A percentile compares a stretch with the other conserved stretches of the same genome.
Evolutionary conservation across 2,888 invertebrate species (phyloP).

Genomic region (Lymantria monacha): DNA sequence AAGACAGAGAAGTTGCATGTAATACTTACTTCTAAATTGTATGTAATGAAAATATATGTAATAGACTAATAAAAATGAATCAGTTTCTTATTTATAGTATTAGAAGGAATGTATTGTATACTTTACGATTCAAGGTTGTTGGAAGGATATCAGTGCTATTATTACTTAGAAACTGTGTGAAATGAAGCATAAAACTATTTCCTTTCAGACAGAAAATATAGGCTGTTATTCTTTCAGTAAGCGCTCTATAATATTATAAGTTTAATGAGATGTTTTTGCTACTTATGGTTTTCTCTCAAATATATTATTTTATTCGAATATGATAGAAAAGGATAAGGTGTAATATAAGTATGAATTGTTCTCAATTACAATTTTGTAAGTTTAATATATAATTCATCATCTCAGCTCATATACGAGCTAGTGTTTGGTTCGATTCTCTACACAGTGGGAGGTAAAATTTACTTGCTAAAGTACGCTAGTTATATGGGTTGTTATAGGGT

Average conservation of each 20-base stretch:
- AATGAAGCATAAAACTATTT: slow-evolving; percentile 70
- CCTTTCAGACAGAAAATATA: slow-evolving; percentile 48
- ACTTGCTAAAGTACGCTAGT: too few species aligned
- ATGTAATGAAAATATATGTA: too few species aligned
- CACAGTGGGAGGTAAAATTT: too few species aligned
- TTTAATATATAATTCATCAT: too few species aligned
- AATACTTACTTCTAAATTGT: too few species aligned
- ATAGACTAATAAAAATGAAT: too few species aligned
- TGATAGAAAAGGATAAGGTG: slow-evolving; percentile 12
- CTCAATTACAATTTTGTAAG: too few species aligned
- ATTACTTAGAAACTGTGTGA: slow-evolving; percentile 13
- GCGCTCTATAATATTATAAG: slow-evolving; percentile 25
- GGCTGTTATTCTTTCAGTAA: slow-evolving; percentile 45
- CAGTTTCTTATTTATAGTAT: too few species aligned
- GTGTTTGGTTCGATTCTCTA: too few species aligned
- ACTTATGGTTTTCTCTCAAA: slow-evolving; percentile 49
- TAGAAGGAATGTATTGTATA: not conserved
- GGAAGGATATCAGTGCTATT: slow-evolving; percentile 12
- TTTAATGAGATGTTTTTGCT: slow-evolving; percentile 51
- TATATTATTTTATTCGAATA: slow-evolving; percentile 29
- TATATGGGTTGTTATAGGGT: too few species aligned
- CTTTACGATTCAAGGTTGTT: not conserved
- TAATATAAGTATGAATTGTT: slow-evolving; percentile 7
- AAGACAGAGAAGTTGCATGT: too few species aligned
- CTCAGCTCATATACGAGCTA: too few species aligned